Conservation (phyloP, 2,797 vertebrate species). For the Cyprinodon diabolis region DNA sequence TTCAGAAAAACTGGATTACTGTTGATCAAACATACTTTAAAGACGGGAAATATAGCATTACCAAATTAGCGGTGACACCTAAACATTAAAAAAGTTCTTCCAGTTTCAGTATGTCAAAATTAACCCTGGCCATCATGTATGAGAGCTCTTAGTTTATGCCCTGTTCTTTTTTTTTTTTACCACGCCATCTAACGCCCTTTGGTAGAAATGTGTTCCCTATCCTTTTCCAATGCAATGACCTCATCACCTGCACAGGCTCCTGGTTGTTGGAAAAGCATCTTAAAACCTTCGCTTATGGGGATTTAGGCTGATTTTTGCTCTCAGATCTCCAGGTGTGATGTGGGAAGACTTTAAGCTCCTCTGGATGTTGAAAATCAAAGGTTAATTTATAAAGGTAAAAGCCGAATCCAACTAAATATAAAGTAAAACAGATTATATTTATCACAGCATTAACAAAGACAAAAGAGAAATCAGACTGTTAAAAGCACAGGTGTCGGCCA, state of each 20-base stretch:
- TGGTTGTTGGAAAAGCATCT: constrained; percentile 62
- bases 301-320: constrained; percentile 40
- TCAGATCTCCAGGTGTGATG: constrained; percentile 53
- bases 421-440: constrained; percentile 65
- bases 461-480: constrained; percentile 61
- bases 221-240: constrained; percentile 60
- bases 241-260: constrained; percentile 69
- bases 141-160: constrained; percentile 40
- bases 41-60: not conserved
- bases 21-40: not conserved
- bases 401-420: constrained; percentile 72
- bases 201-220: constrained; percentile 60
- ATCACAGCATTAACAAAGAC: constrained; percentile 54
- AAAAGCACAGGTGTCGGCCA: constrained; percentile 67
- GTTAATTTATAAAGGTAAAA: constrained; percentile 74
- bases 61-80: not conserved
- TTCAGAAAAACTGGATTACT: not conserved
- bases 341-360: constrained; percentile 36
- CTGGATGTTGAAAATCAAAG: constrained; percentile 35
- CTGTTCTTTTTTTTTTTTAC: constrained; percentile 29
- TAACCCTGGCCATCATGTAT: constrained; percentile 53
- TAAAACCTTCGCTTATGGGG: constrained; percentile 57
- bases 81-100: not conserved
- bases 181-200: constrained; percentile 46
- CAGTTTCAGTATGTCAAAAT: constrained; percentile 38